phyloP scores from a whole-genome alignment of 2,797 vertebrate species.

The Helicolenus hilgendorfi region DNA sequence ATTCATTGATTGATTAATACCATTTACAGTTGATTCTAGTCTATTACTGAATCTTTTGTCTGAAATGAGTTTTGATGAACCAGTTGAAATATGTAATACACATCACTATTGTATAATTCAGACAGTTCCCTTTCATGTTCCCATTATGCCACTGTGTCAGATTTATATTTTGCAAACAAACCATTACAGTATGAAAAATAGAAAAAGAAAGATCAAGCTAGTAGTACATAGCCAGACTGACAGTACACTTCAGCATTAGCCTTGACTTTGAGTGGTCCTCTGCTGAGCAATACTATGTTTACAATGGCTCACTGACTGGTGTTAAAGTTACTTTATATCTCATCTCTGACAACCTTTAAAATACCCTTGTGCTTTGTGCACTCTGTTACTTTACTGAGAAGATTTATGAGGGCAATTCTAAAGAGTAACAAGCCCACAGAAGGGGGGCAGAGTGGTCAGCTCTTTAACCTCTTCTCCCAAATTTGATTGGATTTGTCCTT shows the following conservation, averaged over 20 bases:
- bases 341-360: slow-evolving; percentile 88
- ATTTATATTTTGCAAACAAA: slow-evolving; percentile 6
- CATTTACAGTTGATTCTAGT: neutral
- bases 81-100: neutral
- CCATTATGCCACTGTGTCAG: neutral
- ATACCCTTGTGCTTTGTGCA: slow-evolving; percentile 82
- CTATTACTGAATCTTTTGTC: neutral
- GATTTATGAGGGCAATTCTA: slow-evolving; percentile 89
- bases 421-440: slow-evolving; percentile 85
- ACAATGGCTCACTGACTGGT: slow-evolving; percentile 80
- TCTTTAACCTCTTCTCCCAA: slow-evolving; percentile 86
- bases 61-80: neutral
- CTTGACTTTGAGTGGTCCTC: slow-evolving; percentile 76
- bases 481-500: slow-evolving; percentile 90
- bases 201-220: neutral
- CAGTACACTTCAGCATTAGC: slow-evolving; percentile 38
- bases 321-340: slow-evolving; percentile 87
- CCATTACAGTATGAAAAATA: neutral
- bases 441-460: slow-evolving; percentile 73
- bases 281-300: slow-evolving; percentile 72
- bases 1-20: neutral
- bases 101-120: neutral
- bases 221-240: slow-evolving; percentile 4
- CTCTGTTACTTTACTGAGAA: slow-evolving; percentile 81
- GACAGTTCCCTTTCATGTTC: neutral